A percentile compares a stretch with the other conserved stretches of the same genome.
Conservation (phyloP, 2,888 invertebrate species). For the Chymomyza amoena region DNA sequence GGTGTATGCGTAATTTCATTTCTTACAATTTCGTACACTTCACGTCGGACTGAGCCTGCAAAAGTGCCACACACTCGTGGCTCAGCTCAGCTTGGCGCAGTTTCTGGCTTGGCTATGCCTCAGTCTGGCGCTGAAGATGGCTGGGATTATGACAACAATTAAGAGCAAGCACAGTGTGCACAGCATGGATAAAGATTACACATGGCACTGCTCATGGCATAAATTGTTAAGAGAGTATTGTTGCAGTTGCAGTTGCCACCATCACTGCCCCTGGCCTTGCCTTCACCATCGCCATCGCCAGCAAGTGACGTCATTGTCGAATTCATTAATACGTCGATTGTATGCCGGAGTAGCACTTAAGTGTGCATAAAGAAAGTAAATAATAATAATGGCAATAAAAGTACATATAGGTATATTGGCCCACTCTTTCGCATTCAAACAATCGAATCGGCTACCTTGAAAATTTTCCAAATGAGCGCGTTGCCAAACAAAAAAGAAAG, state of each 20-base stretch:
- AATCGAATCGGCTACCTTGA: background rate
- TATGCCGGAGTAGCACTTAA: slow-evolving; percentile 30
- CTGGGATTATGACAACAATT: slow-evolving; percentile 1
- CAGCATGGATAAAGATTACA: slow-evolving; percentile 3
- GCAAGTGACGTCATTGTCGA: slow-evolving; percentile 4
- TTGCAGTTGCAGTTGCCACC: slow-evolving; percentile 11
- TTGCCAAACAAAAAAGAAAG: background rate
- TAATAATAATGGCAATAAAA: slow-evolving; percentile 39
- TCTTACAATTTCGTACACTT: slow-evolving; percentile 15
- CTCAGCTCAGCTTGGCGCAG: background rate
- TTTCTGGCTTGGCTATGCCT: background rate
- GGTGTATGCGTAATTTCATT: slow-evolving; percentile 40
- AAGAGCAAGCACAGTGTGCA: background rate
- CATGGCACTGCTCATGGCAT: background rate
- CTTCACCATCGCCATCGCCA: background rate
- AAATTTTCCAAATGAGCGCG: background rate
- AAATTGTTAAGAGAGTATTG: slow-evolving; percentile 14
- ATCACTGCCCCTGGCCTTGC: background rate
- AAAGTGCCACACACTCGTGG: background rate
- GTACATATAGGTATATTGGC: background rate
- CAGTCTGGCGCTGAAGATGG: background rate
- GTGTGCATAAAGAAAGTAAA: slow-evolving; percentile 55
- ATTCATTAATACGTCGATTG: slow-evolving; percentile 37
- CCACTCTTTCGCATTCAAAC: background rate
- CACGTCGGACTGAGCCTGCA: background rate